These are phyloP conservation scores for Acronicta aceris DNA, from an alignment of 2,888 invertebrate species.

Conservation along the genomic window DNA sequence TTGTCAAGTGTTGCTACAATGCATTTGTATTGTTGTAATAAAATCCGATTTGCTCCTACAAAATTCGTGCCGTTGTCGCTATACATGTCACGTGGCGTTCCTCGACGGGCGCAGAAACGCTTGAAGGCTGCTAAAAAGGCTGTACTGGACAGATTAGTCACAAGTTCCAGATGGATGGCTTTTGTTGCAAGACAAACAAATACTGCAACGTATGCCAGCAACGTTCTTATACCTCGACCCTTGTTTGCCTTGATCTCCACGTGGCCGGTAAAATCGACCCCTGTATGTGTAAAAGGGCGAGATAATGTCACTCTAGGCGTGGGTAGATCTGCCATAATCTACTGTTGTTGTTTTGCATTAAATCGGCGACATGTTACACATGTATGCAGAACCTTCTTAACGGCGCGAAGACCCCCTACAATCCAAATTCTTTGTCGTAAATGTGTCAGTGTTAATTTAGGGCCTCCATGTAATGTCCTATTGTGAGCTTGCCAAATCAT, in stretches of 20 bases:
- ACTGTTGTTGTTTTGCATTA: background rate
- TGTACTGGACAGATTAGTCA: too few relatives aligned
- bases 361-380: too few relatives aligned
- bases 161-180: background rate
- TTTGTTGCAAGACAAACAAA: slow-evolving; percentile 11
- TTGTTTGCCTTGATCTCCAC: too few relatives aligned
- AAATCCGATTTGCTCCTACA: slow-evolving; percentile 8
- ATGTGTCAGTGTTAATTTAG: slow-evolving; percentile 7
- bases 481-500: too few relatives aligned
- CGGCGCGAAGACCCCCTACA: too few relatives aligned
- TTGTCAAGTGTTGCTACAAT: background rate
- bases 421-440: background rate
- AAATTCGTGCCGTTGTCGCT: slow-evolving; percentile 7
- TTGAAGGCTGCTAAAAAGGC: too few relatives aligned
- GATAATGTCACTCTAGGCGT: too few relatives aligned
- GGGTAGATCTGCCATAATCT: too few relatives aligned
- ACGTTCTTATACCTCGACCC: background rate
- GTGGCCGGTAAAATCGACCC: slow-evolving; percentile 1
- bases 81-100: too few relatives aligned
- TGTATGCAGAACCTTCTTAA: too few relatives aligned
- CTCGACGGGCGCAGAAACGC: too few relatives aligned
- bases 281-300: background rate
- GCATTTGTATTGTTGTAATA: slow-evolving; percentile 1
- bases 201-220: slow-evolving; percentile 2
- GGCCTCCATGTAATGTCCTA: slow-evolving; percentile 1